Evolutionary conservation across 2,113 vertebrate species (phyloP).

Genomic region (Emberiza fucata): DNA sequence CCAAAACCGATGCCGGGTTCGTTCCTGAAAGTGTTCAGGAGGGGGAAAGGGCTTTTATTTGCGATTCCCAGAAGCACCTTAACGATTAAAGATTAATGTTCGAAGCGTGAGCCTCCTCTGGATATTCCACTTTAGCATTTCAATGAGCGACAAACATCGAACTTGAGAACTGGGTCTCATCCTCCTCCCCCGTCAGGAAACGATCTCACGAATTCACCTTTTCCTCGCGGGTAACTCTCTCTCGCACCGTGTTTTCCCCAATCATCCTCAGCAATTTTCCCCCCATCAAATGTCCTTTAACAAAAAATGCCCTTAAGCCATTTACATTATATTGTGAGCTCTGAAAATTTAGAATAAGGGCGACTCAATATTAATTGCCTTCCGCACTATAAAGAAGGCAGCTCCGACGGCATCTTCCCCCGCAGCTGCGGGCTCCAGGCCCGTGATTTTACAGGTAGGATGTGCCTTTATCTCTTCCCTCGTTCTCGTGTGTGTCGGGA

Average conservation of each 20-base stretch:
- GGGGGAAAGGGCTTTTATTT: slow-evolving; percentile 69
- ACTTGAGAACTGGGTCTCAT: neutral
- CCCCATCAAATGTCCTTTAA: slow-evolving; percentile 80
- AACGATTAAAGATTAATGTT: slow-evolving; percentile 80
- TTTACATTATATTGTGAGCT: slow-evolving; percentile 78
- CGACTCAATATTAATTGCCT: slow-evolving; percentile 86
- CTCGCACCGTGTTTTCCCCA: neutral
- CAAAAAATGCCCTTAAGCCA: slow-evolving; percentile 84
- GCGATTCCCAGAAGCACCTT: slow-evolving; percentile 67
- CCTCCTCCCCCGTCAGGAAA: neutral
- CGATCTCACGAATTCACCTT: neutral
- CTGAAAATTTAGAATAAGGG: slow-evolving; percentile 87
- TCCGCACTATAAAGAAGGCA: slow-evolving; percentile 75
- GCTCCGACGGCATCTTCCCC: slow-evolving; percentile 42
- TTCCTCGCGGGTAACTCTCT: neutral
- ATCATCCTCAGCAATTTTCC: slow-evolving; percentile 39
- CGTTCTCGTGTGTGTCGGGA: neutral
- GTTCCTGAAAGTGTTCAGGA: slow-evolving; percentile 29
- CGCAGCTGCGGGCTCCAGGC: neutral
- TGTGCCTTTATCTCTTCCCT: neutral
- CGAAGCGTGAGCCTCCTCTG: slow-evolving; percentile 33
- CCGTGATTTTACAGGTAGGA: neutral
- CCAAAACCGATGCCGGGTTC: neutral
- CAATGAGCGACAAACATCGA: slow-evolving; percentile 16
- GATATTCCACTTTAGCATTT: slow-evolving; percentile 32